Evolutionary conservation across 2,888 invertebrate genomes (phyloP), one percentile per base, ranked within the genome.

Genomic region (Polyommatus iphigenia): DNA sequence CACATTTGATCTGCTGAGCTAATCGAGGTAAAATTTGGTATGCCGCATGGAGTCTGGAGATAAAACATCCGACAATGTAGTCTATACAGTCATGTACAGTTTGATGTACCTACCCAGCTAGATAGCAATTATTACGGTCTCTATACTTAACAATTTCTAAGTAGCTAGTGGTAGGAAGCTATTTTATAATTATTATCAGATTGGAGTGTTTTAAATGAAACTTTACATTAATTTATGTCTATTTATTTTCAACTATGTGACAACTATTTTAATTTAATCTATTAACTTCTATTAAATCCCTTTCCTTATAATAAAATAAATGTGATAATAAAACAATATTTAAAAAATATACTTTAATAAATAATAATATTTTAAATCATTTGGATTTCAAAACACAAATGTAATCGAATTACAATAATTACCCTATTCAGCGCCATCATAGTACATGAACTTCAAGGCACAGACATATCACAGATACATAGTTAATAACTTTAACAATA

Each of bases 401-500:
- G 18, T 62, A 4, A 13, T 62, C 62, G 62, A 62, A 62, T 62
- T 62, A 24, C 62, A 62, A 24, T 62, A 62, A 62, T 77, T 76
- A 76, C 71, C 13, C 41, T 24, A 50, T 62, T 77, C 85, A 92
- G 93, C 92, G 93, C 92, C 92, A 92, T 87, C 91, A 54, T 79
- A 84, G 82, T 85, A 85, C 85, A 84, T 85, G 83, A 86, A 87
- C 86, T 81, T 87, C 88, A 92, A 93, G 92, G 93, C 93, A 93
- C 92, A 92, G 91, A 91, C 90, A 90, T 93, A 93, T 93, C 93
- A 93, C 93, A 93, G 93, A 82, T 88, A 91, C 88, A 88, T 91
- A 88, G 85, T 91, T 80, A 80, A 81, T 83, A 82, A 83, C 81
- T 82, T 80, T 81, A 81, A 81, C 79, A 83, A 82, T 84, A 46